These are phyloP conservation scores for Gymnothorax javanicus DNA, from an alignment of 2,797 vertebrate species.

Conservation along the genomic window DNA sequence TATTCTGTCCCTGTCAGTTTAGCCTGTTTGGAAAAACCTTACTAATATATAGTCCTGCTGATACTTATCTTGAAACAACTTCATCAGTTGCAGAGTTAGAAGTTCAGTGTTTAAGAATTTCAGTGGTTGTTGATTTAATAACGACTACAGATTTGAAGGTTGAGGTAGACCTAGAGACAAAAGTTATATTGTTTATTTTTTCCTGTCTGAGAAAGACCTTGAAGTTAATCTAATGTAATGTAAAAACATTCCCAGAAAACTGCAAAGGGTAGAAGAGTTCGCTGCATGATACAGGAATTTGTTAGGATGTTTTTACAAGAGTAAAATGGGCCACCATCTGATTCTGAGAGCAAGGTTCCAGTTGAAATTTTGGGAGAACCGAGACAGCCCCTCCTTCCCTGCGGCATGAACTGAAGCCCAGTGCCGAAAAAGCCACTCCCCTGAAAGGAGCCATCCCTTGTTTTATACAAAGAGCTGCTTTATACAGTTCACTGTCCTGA, in stretches of 20 bases:
- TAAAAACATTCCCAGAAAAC: not conserved
- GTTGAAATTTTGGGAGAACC: not conserved
- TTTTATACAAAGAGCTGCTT: slow-evolving; percentile 51
- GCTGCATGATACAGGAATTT: not conserved
- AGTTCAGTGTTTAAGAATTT: not conserved
- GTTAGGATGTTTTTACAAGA: not conserved
- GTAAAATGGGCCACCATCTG: not conserved
- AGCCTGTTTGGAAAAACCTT: no score
- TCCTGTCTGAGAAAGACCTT: not conserved
- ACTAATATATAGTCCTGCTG: no score
- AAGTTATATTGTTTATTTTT: not conserved
- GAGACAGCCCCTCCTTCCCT: not conserved
- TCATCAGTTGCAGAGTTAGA: not conserved
- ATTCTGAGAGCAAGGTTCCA: not conserved
- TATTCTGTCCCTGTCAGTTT: no score
- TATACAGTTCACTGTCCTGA: not conserved
- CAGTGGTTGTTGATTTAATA: not conserved
- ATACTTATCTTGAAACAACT: not conserved
- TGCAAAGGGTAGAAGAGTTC: not conserved
- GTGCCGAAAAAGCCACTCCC: not conserved
- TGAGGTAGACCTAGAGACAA: not conserved
- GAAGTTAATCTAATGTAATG: not conserved
- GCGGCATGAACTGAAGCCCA: not conserved
- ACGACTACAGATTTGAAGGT: not conserved
- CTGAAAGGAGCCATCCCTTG: slow-evolving; percentile 36